Conservation (phyloP, 2,797 vertebrate genomes). For the Cirrhinus molitorella region DNA sequence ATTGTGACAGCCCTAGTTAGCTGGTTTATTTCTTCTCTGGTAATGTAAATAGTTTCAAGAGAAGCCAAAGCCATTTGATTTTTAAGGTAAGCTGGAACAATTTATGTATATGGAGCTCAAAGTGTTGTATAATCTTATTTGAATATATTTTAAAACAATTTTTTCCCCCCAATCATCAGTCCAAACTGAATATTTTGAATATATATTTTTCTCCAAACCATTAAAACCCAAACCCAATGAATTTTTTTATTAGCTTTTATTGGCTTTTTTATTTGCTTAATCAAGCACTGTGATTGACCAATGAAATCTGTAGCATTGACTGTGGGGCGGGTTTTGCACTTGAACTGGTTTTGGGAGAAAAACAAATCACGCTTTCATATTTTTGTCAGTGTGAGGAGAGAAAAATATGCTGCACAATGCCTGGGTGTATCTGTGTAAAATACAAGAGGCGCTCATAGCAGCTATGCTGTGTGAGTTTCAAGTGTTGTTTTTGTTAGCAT, state of each 20-base stretch:
- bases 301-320: not conserved
- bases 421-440: not conserved
- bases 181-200: not conserved
- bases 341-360: not conserved
- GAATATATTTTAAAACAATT: not conserved
- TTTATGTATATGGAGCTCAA: not conserved
- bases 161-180: not conserved
- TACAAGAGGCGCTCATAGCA: not conserved
- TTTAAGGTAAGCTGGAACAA: not conserved
- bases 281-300: too few relatives aligned
- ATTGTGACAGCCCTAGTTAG: not conserved
- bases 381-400: not conserved
- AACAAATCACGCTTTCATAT: not conserved
- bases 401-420: slow-evolving; percentile 20
- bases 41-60: not conserved
- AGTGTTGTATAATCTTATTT: not conserved
- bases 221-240: not conserved
- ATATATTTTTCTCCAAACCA: not conserved
- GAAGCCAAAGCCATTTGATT: not conserved
- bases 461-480: not conserved
- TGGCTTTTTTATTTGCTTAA: too few relatives aligned
- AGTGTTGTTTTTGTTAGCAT: slow-evolving; percentile 32
- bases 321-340: not conserved
- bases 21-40: not conserved
- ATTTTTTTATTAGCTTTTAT: too few relatives aligned